A percentile compares a stretch with the other conserved stretches of the same genome.
phyloP scores from a whole-genome alignment of 2,113 vertebrate species.

The Panthera leo region DNA sequence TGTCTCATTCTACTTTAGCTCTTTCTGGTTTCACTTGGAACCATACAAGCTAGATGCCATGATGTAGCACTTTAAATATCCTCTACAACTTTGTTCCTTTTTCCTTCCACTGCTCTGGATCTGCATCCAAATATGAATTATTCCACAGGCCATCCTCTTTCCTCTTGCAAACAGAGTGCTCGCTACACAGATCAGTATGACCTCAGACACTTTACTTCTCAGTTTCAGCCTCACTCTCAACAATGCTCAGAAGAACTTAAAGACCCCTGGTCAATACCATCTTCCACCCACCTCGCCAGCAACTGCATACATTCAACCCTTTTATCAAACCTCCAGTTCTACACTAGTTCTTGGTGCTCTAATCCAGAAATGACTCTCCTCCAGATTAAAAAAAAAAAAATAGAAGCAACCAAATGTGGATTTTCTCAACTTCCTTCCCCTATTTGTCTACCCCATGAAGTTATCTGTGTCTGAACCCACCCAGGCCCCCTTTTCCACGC shows the following conservation, averaged over 20 bases:
- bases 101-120: not conserved
- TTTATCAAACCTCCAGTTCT: not conserved
- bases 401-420: not conserved
- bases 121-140: not conserved
- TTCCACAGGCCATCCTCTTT: not conserved
- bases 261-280: not conserved
- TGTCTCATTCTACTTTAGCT: not conserved
- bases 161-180: not conserved
- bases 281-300: not conserved
- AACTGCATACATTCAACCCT: not conserved
- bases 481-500: not conserved
- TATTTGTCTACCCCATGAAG: not conserved
- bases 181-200: not conserved
- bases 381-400: not conserved
- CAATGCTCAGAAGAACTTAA: not conserved
- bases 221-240: not conserved
- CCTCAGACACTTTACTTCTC: not conserved
- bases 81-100: not conserved
- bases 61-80: not conserved
- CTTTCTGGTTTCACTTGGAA: conserved; percentile 4
- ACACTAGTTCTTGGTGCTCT: not conserved
- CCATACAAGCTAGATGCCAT: not conserved
- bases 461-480: not conserved
- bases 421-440: not conserved
- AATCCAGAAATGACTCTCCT: not conserved